A percentile compares a stretch with the other conserved stretches of the same genome.
Evolutionary conservation across 2,888 invertebrate species (phyloP).

Genomic region (Brenthis daphne): DNA sequence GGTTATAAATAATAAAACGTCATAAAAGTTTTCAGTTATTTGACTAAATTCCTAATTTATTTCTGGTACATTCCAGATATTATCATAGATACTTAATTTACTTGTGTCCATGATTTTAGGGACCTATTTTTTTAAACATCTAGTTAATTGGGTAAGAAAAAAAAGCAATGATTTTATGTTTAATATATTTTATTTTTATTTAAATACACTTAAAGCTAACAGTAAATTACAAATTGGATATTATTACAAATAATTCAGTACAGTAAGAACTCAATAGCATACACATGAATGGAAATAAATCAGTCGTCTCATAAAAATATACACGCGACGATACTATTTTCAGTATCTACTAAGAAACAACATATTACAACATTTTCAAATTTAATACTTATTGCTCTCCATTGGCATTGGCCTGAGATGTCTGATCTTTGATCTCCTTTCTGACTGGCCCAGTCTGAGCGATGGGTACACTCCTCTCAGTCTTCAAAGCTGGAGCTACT

Average conservation of each 20-base stretch:
- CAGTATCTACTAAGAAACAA: neutral
- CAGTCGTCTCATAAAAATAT: neutral
- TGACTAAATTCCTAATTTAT: no score
- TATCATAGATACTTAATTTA: no score
- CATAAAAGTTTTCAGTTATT: no score
- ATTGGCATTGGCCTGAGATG: conserved; percentile 45
- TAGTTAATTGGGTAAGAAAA: neutral
- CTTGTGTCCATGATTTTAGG: no score
- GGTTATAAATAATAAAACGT: no score
- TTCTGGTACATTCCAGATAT: no score
- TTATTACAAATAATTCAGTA: neutral
- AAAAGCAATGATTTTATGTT: neutral
- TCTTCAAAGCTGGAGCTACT: conserved; percentile 47
- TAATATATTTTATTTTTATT: neutral
- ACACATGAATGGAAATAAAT: no score
- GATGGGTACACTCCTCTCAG: conserved; percentile 81
- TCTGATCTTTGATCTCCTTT: conserved; percentile 69
- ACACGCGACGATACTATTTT: neutral
- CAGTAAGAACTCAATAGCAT: no score
- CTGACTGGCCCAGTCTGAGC: conserved; percentile 81
- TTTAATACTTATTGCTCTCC: conserved; percentile 31
- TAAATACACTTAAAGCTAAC: conserved; percentile 9
- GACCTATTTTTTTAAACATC: no score
- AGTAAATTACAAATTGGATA: neutral
- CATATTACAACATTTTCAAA: neutral